Conservation (phyloP, 1,140 invertebrate species). For the Elymnias hypermnestra region DNA sequence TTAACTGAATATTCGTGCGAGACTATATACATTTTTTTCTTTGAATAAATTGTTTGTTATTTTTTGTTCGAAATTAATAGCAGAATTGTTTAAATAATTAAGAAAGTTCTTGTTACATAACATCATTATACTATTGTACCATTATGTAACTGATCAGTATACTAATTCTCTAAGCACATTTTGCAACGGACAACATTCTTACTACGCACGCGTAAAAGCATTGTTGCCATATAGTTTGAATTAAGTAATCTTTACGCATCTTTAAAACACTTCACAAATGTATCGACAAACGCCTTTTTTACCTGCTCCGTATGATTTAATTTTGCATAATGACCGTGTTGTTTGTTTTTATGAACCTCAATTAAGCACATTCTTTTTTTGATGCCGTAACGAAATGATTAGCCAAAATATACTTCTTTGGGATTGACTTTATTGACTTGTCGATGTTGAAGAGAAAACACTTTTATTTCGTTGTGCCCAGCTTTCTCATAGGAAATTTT, state of each 20-base stretch:
- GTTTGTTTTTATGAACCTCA: not conserved
- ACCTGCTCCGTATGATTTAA: not conserved
- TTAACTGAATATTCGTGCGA: no score
- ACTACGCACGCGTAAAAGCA: not conserved
- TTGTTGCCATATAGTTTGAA: not conserved
- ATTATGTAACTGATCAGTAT: not conserved
- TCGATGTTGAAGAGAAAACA: no score
- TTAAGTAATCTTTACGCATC: slow-evolving; percentile 1
- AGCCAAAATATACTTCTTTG: not conserved
- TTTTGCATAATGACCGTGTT: not conserved
- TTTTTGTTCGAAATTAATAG: no score
- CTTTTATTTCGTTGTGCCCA: no score
- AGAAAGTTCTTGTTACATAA: not conserved
- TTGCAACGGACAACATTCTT: not conserved
- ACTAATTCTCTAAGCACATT: not conserved
- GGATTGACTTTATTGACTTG: not conserved
- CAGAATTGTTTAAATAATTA: not conserved
- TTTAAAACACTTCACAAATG: not conserved
- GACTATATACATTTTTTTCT: no score
- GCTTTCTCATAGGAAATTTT: no score
- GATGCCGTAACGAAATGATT: not conserved
- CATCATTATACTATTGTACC: not conserved
- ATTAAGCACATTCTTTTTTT: not conserved
- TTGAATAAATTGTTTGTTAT: no score
- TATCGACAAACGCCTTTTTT: no score